These are phyloP conservation scores for Esox lucius DNA, from an alignment of 2,797 vertebrate species.

Conservation along the genomic window DNA sequence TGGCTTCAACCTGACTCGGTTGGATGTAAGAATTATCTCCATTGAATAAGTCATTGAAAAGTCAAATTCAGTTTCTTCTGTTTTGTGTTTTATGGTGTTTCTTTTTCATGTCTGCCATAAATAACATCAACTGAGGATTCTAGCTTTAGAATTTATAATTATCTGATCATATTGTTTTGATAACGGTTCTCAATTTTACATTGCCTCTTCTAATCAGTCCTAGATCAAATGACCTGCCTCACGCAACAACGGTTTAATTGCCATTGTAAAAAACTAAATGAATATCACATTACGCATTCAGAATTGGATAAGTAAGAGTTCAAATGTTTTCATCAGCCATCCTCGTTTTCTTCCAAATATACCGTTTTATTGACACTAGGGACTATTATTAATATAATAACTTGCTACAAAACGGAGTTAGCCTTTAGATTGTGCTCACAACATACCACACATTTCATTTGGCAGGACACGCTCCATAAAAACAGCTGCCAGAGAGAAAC, in stretches of 20 bases:
- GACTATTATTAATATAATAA: background rate
- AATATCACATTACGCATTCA: too few relatives aligned
- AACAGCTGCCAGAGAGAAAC: too few relatives aligned
- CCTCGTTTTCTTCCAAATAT: background rate
- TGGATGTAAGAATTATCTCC: background rate
- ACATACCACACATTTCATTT: conserved; percentile 30
- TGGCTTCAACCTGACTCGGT: background rate
- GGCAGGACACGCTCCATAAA: conserved; percentile 18
- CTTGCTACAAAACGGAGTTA: background rate
- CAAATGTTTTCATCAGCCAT: background rate
- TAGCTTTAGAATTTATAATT: background rate
- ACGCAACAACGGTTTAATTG: background rate
- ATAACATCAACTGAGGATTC: background rate
- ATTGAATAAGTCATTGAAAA: background rate
- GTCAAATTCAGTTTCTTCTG: background rate
- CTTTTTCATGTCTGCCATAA: background rate
- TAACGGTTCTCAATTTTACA: background rate
- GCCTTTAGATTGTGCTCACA: background rate
- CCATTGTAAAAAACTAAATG: background rate
- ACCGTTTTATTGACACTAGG: background rate
- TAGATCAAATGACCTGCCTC: background rate
- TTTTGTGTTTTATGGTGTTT: too few relatives aligned
- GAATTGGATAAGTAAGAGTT: too few relatives aligned
- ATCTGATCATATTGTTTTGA: background rate
- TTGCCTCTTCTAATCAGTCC: background rate